Evolutionary conservation across 2,113 vertebrate genomes (phyloP).

Genomic region (Scophthalmus maximus): DNA sequence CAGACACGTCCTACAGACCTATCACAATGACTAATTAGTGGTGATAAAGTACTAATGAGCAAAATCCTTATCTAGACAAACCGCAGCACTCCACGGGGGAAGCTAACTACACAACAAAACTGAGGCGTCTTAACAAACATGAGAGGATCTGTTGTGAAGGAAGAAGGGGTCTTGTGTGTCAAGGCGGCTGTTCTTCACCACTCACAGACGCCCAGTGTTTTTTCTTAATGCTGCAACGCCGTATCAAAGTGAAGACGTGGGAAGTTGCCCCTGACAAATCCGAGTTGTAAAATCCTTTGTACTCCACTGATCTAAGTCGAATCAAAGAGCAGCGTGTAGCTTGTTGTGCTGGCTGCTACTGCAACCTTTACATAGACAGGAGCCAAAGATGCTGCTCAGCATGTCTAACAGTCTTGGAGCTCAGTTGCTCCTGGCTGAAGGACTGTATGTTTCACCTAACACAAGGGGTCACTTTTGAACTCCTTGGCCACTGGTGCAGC

Average conservation of each 20-base stretch:
- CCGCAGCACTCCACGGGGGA: conserved; percentile 22
- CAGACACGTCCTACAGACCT: conserved; percentile 43
- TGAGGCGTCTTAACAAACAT: conserved; percentile 33
- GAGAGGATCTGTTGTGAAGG: conserved; percentile 20
- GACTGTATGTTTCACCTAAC: conserved; percentile 40
- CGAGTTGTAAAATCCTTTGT: conserved; percentile 59
- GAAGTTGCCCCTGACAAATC: conserved; percentile 64
- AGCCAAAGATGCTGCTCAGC: conserved; percentile 50
- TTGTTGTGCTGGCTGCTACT: conserved; percentile 23
- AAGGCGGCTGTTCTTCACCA: conserved; percentile 2
- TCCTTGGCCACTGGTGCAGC: conserved; percentile 41
- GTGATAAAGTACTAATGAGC: conserved; percentile 59
- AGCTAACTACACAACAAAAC: conserved; percentile 37
- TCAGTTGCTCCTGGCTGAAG: conserved; percentile 27
- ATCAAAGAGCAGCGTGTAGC: conserved; percentile 54
- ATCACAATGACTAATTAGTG: conserved; percentile 57
- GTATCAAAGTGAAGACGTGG: conserved; percentile 64
- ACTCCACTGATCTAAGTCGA: conserved; percentile 57
- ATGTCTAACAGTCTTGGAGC: conserved; percentile 37
- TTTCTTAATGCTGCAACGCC: conserved; percentile 40
- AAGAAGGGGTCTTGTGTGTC: not conserved
- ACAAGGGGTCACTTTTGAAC: conserved; percentile 57
- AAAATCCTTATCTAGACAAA: conserved; percentile 52
- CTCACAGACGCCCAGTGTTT: conserved; percentile 26
- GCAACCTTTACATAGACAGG: conserved; percentile 32